Conservation (phyloP, 2,113 vertebrate genomes). For the Stomatorhinus ivindoensis region DNA sequence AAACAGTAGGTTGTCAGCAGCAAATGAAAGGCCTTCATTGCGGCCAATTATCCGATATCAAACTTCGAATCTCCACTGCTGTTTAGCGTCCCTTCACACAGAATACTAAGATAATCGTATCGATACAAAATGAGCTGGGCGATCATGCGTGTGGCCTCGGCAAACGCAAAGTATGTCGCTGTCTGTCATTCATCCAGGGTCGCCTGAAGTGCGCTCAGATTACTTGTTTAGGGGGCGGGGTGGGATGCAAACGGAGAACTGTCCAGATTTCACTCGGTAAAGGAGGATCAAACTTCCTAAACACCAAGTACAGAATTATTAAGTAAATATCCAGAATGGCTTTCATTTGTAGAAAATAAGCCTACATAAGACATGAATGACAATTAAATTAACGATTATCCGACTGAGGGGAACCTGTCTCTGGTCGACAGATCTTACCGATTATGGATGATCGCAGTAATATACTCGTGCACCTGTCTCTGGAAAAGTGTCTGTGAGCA, state of each 20-base stretch:
- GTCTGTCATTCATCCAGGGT: slow-evolving; percentile 48
- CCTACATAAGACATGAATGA: background rate
- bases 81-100: background rate
- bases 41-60: background rate
- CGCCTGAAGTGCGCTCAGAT: slow-evolving; percentile 49
- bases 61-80: background rate
- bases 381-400: background rate
- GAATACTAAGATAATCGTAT: background rate
- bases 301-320: background rate
- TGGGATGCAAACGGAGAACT: background rate
- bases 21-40: slow-evolving; percentile 47
- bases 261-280: background rate
- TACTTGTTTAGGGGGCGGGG: slow-evolving; percentile 46
- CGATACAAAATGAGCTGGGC: background rate
- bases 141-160: background rate
- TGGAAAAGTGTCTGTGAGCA: background rate
- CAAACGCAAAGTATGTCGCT: slow-evolving; percentile 49
- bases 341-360: background rate
- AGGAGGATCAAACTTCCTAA: background rate
- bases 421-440: background rate
- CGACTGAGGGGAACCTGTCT: background rate
- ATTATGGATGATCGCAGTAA: background rate
- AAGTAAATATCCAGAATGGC: background rate
- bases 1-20: slow-evolving; percentile 46
- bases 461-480: background rate